These are phyloP conservation scores for Erinaceus europaeus DNA, from an alignment of 2,113 vertebrate genomes.

Conservation along the genomic window DNA sequence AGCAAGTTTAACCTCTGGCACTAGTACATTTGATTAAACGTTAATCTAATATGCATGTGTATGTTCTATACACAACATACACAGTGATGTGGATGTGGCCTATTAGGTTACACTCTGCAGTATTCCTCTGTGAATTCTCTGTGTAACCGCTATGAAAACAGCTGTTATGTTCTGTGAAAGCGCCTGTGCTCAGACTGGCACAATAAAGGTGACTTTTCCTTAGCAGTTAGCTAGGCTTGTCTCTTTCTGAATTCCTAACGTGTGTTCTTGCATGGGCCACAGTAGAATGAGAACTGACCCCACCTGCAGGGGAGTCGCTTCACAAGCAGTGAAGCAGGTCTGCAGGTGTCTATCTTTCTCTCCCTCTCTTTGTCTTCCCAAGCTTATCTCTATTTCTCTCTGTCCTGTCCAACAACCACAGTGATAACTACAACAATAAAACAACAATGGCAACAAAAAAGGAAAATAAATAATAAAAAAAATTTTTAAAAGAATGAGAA, in stretches of 20 bases:
- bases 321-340: no score
- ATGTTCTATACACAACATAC: conserved; percentile 51
- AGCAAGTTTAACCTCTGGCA: conserved; percentile 57
- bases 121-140: conserved; percentile 52
- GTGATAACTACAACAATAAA: no score
- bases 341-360: no score
- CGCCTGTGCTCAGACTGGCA: neutral
- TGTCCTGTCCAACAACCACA: no score
- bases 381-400: no score
- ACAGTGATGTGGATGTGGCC: conserved; percentile 23
- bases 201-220: conserved; percentile 14
- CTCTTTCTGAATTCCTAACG: neutral
- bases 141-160: conserved; percentile 47
- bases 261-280: neutral
- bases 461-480: no score
- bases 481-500: no score
- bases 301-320: no score
- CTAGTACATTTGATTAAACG: conserved; percentile 59
- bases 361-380: no score
- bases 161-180: conserved; percentile 46
- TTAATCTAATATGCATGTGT: conserved; percentile 64
- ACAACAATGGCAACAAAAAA: no score
- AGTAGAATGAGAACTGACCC: no score
- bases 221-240: neutral
- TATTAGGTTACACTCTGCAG: conserved; percentile 48